Conservation (phyloP, 1,140 invertebrate genomes). For the Caerostris extrusa region DNA sequence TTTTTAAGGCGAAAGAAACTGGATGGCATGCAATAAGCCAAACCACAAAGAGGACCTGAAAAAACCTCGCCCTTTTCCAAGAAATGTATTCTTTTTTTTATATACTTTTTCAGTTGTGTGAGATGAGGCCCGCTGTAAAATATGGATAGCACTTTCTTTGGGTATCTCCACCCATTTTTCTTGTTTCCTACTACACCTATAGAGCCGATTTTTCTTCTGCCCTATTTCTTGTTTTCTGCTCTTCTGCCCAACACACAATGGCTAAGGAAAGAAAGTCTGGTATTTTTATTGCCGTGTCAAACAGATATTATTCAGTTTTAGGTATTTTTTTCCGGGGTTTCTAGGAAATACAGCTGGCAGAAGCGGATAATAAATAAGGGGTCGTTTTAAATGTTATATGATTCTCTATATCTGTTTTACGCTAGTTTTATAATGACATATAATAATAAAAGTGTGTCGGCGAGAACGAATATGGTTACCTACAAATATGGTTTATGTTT, state of each 20-base stretch:
- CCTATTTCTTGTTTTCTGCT: conserved; percentile 4
- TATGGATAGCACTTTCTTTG: conserved; percentile 51
- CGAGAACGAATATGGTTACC: too few relatives aligned
- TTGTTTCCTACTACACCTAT: conserved; percentile 39
- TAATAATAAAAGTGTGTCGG: too few relatives aligned
- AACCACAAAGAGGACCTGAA: conserved; percentile 48
- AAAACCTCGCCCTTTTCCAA: background rate
- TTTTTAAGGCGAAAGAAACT: conserved; percentile 40
- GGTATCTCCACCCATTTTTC: conserved; percentile 2
- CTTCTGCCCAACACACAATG: background rate
- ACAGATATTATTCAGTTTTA: background rate
- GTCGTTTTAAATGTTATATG: too few relatives aligned
- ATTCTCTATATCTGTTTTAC: too few relatives aligned
- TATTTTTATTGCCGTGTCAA: background rate
- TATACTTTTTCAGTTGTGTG: background rate
- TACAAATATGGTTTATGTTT: too few relatives aligned
- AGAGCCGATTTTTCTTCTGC: background rate
- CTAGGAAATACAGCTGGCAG: too few relatives aligned
- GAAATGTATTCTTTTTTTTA: background rate
- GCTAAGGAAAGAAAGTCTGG: background rate
- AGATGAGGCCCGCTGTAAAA: conserved; percentile 16
- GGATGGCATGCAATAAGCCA: conserved; percentile 39
- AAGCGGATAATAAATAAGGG: too few relatives aligned
- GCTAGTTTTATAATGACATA: too few relatives aligned
- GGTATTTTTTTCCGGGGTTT: too few relatives aligned